A percentile compares a stretch with the other conserved stretches of the same genome.
phyloP scores from a whole-genome alignment of 2,797 vertebrate genomes.

The Pseudopleuronectes americanus region DNA sequence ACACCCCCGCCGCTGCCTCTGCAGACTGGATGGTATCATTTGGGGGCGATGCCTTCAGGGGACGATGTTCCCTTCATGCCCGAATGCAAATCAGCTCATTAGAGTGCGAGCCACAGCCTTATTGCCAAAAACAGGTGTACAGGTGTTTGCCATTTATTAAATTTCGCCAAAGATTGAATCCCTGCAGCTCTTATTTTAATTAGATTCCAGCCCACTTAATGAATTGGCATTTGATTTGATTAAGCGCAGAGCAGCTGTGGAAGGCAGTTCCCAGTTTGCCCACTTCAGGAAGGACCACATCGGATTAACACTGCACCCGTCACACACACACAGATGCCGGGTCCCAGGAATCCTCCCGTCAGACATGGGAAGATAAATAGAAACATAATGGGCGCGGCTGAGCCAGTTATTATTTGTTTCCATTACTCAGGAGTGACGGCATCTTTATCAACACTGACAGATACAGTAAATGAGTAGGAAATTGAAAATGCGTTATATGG shows the following conservation, averaged over 20 bases:
- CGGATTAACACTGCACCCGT: slow-evolving; percentile 47
- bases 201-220: slow-evolving; percentile 79
- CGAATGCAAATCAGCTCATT: slow-evolving; percentile 71
- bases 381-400: slow-evolving; percentile 56
- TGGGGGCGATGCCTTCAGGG: slow-evolving; percentile 63
- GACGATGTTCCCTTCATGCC: slow-evolving; percentile 59
- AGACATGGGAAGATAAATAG: slow-evolving; percentile 65
- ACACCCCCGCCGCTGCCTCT: slow-evolving; percentile 48
- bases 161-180: slow-evolving; percentile 80
- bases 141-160: slow-evolving; percentile 84
- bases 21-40: slow-evolving; percentile 59
- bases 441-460: slow-evolving; percentile 70
- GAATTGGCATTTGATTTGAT: slow-evolving; percentile 82
- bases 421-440: slow-evolving; percentile 65
- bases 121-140: slow-evolving; percentile 78
- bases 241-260: slow-evolving; percentile 76
- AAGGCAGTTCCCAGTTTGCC: slow-evolving; percentile 63
- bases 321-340: slow-evolving; percentile 35
- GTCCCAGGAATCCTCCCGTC: slow-evolving; percentile 56
- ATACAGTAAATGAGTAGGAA: slow-evolving; percentile 40
- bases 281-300: slow-evolving; percentile 58
- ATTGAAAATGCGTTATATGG: slow-evolving; percentile 44
- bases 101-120: slow-evolving; percentile 45
- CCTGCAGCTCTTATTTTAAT: slow-evolving; percentile 78
- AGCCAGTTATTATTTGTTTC: slow-evolving; percentile 74